phyloP scores from a whole-genome alignment of 2,888 invertebrate genomes.

The Mesodorylaimus sp. region DNA sequence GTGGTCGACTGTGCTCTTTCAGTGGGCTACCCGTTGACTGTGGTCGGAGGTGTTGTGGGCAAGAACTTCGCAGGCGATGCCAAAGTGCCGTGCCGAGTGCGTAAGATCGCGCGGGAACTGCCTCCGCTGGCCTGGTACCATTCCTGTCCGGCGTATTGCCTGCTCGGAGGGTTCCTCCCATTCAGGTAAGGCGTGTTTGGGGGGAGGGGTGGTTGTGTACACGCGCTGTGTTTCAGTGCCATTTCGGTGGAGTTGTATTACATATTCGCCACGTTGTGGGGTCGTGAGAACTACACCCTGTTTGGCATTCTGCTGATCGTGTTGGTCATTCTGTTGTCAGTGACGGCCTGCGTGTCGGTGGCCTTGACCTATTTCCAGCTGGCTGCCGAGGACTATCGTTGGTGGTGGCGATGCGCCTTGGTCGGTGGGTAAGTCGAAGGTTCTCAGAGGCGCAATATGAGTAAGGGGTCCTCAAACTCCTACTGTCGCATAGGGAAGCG shows the following conservation, averaged over 20 bases:
- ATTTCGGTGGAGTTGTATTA: constrained; percentile 40
- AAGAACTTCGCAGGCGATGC: constrained; percentile 35
- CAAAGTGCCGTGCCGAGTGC: constrained; percentile 38
- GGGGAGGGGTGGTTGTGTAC: too few relatives aligned
- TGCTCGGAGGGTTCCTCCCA: constrained; percentile 39
- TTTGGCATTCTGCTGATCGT: constrained; percentile 38
- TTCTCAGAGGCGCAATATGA: too few relatives aligned
- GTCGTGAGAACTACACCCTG: constrained; percentile 38
- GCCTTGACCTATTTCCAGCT: constrained; percentile 40
- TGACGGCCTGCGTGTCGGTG: constrained; percentile 38
- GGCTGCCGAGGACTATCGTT: constrained; percentile 38
- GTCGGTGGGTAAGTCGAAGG: constrained; percentile 37
- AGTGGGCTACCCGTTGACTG: constrained; percentile 39
- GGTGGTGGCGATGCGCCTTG: constrained; percentile 40
- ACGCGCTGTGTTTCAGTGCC: constrained; percentile 31
- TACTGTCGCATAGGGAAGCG: too few relatives aligned
- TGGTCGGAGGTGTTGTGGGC: constrained; percentile 38
- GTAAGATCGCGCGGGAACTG: constrained; percentile 38
- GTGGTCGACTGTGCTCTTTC: constrained; percentile 15
- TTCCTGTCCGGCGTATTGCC: constrained; percentile 33
- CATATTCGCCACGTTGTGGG: constrained; percentile 40
- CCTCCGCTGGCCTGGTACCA: constrained; percentile 36
- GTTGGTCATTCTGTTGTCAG: constrained; percentile 36
- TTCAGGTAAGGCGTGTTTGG: constrained; percentile 38
- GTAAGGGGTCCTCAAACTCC: too few relatives aligned